Base-by-base conservation (phyloP, 23 tunicate species). In the Trididemnum nubilum region DNA sequence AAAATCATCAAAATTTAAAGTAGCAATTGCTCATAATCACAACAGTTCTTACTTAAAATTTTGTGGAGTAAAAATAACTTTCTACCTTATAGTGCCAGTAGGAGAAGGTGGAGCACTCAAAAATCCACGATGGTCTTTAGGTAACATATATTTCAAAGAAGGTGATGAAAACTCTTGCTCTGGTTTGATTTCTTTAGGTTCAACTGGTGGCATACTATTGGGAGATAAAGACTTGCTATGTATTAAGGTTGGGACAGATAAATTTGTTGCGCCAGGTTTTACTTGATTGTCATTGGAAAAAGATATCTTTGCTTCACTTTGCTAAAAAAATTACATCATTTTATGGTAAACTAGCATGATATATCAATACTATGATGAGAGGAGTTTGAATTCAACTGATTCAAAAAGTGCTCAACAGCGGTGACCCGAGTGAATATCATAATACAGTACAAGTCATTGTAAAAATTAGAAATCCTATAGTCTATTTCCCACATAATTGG, bases 81-180 rank as follows among this genome's bases (percentile, higher is more conserved):
- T 38, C 15, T 49, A 89, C 95, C 95, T 90, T 26, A 90, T 90
- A 31, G 95, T 90, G 35, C 95, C 95, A 72, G 95, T 90, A 18
- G 95, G 95, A 70, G 95, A 90, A 15, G 95, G 95, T 21, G 95
- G 95, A 9, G 95, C 95, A 78, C 95, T 90, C 12, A 90, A 72
- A 51, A 84, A 90, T 54, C 89, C 86, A 15, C 90, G 36, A 33
- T 72, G 40, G 18, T 85, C 88, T 23, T 78, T 35, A 3, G 85
- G 78, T 72, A 73, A 4, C 76, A 83, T 2, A 57, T 83, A 83
- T 73, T 73, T 83, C 19, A 83, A 35, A 34, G 76, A 72, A 21
- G 76, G 87, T 2, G 80, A 66, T 30, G 87, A 70, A 34, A 83
- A 50, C 28, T 72, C 63, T 5, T 30, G 71, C 28, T 72, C 63